Percentiles rank a stretch among this genome's conserved stretches.
These are phyloP conservation scores for Etheostoma cragini DNA, from an alignment of 2,113 vertebrate species.

Conservation along the genomic window DNA sequence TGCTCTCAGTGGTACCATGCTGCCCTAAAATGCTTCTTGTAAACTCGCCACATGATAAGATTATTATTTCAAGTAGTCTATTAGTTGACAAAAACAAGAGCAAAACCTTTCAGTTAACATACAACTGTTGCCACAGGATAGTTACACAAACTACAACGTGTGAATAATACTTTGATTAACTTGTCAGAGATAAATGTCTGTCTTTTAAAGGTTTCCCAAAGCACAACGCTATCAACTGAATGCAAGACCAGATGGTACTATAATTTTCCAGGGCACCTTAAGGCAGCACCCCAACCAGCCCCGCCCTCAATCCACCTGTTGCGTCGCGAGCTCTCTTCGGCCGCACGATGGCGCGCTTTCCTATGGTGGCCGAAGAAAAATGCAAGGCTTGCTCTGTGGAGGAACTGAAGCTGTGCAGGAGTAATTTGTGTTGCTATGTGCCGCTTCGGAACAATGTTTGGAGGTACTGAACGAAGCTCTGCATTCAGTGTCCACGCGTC, in stretches of 20 bases:
- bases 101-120: not conserved
- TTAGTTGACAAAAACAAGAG: not conserved
- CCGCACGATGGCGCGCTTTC: slow-evolving; percentile 73
- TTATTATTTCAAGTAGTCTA: not conserved
- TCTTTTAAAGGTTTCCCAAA: not conserved
- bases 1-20: not conserved
- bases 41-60: not conserved
- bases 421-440: slow-evolving; percentile 32
- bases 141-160: not conserved
- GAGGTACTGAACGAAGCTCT: slow-evolving; percentile 9
- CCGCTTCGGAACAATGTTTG: slow-evolving; percentile 33
- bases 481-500: slow-evolving; percentile 2
- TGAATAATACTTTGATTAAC: not conserved
- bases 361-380: not conserved
- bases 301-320: slow-evolving; percentile 72
- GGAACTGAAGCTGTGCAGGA: slow-evolving; percentile 61
- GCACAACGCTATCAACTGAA: not conserved
- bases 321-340: not conserved
- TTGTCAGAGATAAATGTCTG: not conserved
- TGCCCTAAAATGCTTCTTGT: not conserved
- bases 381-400: slow-evolving; percentile 18
- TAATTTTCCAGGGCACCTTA: slow-evolving; percentile 4
- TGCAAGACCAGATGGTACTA: not conserved
- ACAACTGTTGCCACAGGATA: not conserved
- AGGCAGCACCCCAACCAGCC: slow-evolving; percentile 13